Evolutionary conservation across 2,888 invertebrate genomes (phyloP), one percentile per base, ranked within the genome.

Genomic region (Pseudococcus viburni): DNA sequence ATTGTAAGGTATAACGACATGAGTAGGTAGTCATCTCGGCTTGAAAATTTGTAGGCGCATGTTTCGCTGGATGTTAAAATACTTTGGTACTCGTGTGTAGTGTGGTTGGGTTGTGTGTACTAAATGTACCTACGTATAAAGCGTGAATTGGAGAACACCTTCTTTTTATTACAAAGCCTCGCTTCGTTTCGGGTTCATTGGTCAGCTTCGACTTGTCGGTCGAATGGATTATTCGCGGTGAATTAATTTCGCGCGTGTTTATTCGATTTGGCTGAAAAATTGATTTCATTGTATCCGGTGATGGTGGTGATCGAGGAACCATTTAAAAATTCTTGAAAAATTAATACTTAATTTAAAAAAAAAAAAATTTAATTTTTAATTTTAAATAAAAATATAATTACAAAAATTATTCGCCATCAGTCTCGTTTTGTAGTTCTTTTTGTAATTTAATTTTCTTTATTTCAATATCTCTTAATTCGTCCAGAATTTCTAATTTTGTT

Each of bases 131-230:
- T 33, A 33, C 12, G 51, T 46, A 46, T 12, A 33, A 33, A 2
- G 26, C 51, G 1, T 59, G 59, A 59, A 59, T 59, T 3, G 59
- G 7, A 19, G 26, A 33, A 33, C 59, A 59, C 59, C 59, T 59
- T 59, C 4, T 9, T 19, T 59, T 59, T 9, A 59, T 59, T 19
- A 19, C 19, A 59, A 59, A 59, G 59, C 6, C n/a, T 59, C 19
- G 9, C 11, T 59, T 59, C 59, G 59, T 59, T 59, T 59, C 59
- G 59, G 59, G 59, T 59, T 59, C 59, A 59, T 59, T 59, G 59
- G 59, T 19, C 19, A 59, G 19, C 59, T 59, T 59, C 11, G 19
- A 59, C 59, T 59, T 55, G 19, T 59, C 5, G 19, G 59, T 59
- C 19, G 59, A 59, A n/a, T 8, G 19, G 19, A n/a, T 59, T 59